A percentile compares a stretch with the other conserved stretches of the same genome.
Evolutionary conservation across 2,797 vertebrate genomes (phyloP).

Genomic region (Xerus rutilus): DNA sequence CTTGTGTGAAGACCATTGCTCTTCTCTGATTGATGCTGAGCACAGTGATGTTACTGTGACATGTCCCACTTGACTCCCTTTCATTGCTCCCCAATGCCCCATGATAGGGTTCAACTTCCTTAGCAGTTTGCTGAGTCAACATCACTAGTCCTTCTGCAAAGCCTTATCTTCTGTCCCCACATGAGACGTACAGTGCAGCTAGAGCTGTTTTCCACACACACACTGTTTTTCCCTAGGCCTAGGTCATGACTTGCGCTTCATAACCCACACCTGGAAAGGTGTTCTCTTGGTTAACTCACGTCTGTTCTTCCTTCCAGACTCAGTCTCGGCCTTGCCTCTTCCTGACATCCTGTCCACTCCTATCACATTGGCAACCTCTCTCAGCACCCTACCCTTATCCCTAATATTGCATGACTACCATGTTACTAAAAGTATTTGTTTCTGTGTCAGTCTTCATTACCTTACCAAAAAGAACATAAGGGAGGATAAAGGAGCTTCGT

Average conservation of each 20-base stretch:
- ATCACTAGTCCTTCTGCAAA: neutral
- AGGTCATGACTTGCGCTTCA: neutral
- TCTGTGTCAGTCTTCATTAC: neutral
- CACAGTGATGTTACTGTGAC: neutral
- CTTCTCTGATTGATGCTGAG: neutral
- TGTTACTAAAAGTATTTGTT: neutral
- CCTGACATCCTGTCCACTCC: neutral
- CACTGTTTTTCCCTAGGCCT: neutral
- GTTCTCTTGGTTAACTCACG: neutral
- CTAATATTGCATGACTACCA: accelerated
- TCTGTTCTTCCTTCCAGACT: neutral
- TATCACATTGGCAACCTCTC: too few species aligned
- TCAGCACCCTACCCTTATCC: neutral
- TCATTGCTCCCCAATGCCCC: accelerated
- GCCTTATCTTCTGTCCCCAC: neutral
- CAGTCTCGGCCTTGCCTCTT: neutral
- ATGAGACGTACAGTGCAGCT: neutral
- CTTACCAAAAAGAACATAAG: neutral
- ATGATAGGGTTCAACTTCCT: neutral
- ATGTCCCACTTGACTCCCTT: neutral
- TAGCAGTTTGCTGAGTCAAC: neutral
- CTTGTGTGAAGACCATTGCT: neutral
- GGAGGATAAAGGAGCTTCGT: neutral
- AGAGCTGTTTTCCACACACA: neutral
- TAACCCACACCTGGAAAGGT: neutral